Evolutionary conservation across 2,888 invertebrate genomes (phyloP).

Genomic region (Eucriotettix oculatus): DNA sequence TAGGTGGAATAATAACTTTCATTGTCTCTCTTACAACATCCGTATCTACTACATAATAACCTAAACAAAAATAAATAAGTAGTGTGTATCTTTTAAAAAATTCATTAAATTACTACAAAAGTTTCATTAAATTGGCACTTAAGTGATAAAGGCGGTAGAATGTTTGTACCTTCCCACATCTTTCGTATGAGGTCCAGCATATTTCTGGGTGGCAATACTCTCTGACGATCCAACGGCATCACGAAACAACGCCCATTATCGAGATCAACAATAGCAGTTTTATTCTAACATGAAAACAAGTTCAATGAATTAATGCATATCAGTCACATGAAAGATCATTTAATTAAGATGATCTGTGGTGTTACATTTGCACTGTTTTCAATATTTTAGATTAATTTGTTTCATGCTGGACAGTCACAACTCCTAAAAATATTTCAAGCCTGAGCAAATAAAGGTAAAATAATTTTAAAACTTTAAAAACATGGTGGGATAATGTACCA

Average conservation of each 20-base stretch:
- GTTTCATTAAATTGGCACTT: too few relatives aligned
- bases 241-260: constrained; percentile 68
- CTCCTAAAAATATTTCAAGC: too few relatives aligned
- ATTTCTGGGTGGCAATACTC: constrained; percentile 62
- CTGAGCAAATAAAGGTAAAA: too few relatives aligned
- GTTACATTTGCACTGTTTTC: not conserved
- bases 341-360: not conserved
- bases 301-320: not conserved
- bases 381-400: too few relatives aligned
- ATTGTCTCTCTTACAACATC: constrained; percentile 57
- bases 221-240: constrained; percentile 67
- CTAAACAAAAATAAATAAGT: constrained; percentile 17
- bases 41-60: constrained; percentile 69
- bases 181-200: constrained; percentile 63
- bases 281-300: constrained; percentile 30
- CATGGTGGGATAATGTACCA: too few relatives aligned
- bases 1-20: constrained; percentile 53
- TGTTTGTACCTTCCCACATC: constrained; percentile 43
- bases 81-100: too few relatives aligned
- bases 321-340: constrained; percentile 1
- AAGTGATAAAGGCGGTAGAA: too few relatives aligned
- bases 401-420: too few relatives aligned
- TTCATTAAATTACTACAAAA: too few relatives aligned
- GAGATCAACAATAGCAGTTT: constrained; percentile 62
- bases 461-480: too few relatives aligned